phyloP scores from a whole-genome alignment of 92 coral and sea anemone genomes.

The Isaurus tuberculatus region DNA sequence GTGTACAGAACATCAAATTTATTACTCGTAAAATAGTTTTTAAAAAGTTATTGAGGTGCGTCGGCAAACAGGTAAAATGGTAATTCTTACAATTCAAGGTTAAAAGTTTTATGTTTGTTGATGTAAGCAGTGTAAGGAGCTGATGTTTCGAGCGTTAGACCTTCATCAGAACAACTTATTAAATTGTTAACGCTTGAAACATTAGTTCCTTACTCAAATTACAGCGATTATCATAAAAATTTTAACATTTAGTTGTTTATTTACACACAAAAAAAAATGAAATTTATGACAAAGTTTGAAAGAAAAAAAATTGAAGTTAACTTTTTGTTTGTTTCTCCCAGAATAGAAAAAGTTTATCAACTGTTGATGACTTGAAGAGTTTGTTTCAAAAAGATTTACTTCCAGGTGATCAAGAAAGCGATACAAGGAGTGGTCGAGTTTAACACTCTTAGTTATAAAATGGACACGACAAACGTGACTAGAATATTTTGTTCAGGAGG shows the following conservation, averaged over 20 bases:
- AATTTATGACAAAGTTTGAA: too few species aligned
- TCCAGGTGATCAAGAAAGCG: background rate
- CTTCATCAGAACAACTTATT: too few species aligned
- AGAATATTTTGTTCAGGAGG: slow-evolving; percentile 43
- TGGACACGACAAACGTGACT: slow-evolving; percentile 11
- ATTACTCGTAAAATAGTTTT: background rate
- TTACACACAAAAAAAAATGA: too few species aligned
- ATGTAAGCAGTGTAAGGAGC: too few species aligned
- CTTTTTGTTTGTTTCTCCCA: background rate
- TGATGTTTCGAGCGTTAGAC: too few species aligned
- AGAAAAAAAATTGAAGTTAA: background rate
- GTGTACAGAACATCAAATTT: background rate
- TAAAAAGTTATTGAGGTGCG: background rate
- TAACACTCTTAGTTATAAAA: background rate
- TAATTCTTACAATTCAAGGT: too few species aligned
- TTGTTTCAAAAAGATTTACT: background rate
- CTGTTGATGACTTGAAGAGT: background rate
- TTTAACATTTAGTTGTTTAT: too few species aligned
- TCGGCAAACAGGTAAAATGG: background rate
- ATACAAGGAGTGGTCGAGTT: background rate
- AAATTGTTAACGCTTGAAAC: too few species aligned
- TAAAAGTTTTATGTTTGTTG: too few species aligned
- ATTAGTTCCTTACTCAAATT: too few species aligned
- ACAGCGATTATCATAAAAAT: too few species aligned
- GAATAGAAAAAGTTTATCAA: background rate